phyloP scores from a whole-genome alignment of 2,113 vertebrate species.

The Peromyscus leucopus region DNA sequence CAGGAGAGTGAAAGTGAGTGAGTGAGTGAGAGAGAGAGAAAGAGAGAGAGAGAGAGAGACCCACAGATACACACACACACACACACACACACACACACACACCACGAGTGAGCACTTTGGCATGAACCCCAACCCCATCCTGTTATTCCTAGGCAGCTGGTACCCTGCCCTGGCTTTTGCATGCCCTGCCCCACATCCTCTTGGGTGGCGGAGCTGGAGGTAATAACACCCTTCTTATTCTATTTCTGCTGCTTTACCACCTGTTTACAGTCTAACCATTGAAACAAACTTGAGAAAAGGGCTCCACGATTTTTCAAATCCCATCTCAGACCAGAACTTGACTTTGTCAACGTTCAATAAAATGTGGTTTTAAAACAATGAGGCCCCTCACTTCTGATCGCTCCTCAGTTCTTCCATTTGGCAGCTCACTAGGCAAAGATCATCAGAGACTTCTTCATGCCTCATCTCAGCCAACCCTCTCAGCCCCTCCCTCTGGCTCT shows the following conservation, averaged over 20 bases:
- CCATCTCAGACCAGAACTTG: conserved; percentile 45
- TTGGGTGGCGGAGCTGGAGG: not conserved
- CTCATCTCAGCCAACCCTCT: not conserved
- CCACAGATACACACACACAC: not conserved
- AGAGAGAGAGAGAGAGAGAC: not conserved
- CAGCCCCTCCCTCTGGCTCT: not conserved
- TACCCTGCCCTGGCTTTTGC: not conserved
- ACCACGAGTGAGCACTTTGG: not conserved
- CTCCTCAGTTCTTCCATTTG: not conserved
- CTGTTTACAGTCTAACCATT: not conserved
- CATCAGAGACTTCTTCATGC: not conserved
- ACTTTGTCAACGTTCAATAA: conserved; percentile 35
- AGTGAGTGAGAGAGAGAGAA: no score
- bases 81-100: not conserved
- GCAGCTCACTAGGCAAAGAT: not conserved
- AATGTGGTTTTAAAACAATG: conserved; percentile 49
- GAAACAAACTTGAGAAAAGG: conserved; percentile 41
- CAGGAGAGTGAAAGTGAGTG: not conserved
- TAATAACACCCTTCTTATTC: not conserved
- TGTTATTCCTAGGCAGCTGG: not conserved
- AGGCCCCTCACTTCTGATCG: not conserved
- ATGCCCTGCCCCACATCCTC: not conserved
- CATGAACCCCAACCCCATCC: not conserved
- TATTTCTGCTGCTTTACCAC: not conserved
- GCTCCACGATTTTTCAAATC: conserved; percentile 22